These are phyloP conservation scores for Caiman crocodilus DNA, from an alignment of 2,797 vertebrate species.

Conservation along the genomic window DNA sequence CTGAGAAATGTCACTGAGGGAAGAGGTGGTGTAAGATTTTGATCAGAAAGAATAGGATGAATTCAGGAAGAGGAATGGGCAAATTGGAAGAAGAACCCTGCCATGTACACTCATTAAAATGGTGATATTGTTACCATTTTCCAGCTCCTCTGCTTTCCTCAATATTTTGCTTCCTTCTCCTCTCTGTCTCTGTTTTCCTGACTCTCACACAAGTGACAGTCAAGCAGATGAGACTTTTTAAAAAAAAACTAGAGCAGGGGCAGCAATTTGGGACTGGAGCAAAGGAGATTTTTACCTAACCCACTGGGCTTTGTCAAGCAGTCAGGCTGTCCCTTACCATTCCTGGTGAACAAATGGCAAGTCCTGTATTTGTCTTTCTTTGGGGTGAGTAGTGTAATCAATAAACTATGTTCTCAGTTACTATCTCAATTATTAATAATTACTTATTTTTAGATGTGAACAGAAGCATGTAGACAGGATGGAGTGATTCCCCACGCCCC, in stretches of 20 bases:
- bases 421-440: no score
- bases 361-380: no score
- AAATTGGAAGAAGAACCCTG: not conserved
- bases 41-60: not conserved
- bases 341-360: no score
- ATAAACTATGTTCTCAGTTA: no score
- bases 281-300: not conserved
- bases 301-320: not conserved
- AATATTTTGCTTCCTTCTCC: not conserved
- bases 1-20: not conserved
- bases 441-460: no score
- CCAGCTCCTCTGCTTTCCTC: not conserved
- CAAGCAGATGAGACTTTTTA: not conserved
- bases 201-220: not conserved
- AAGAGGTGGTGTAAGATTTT: not conserved
- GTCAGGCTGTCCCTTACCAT: not conserved
- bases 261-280: not conserved
- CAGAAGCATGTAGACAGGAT: no score
- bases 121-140: not conserved
- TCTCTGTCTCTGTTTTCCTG: not conserved
- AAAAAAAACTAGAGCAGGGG: not conserved
- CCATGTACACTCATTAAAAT: not conserved
- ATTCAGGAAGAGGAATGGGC: not conserved
- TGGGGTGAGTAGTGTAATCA: no score
- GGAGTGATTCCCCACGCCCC: no score